Conservation (phyloP, 2,888 invertebrate species). For the Campaea margaritaria region DNA sequence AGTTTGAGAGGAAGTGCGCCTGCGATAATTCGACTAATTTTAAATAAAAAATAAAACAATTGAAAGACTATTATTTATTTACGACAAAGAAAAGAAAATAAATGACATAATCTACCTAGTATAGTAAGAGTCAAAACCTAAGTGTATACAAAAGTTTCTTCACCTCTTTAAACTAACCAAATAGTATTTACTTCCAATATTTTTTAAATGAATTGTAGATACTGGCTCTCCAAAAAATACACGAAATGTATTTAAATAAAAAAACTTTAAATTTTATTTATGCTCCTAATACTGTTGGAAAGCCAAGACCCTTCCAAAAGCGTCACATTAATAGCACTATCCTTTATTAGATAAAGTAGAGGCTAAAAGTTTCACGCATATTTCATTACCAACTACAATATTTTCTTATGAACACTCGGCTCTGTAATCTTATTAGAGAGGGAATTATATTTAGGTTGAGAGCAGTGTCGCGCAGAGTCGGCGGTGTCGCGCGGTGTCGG, state of each 20-base stretch:
- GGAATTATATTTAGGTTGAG: slow-evolving; percentile 79
- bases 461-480: slow-evolving; percentile 38
- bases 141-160: too few relatives aligned
- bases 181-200: too few relatives aligned
- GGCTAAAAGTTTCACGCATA: slow-evolving; percentile 50
- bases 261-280: not conserved
- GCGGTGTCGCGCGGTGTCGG: slow-evolving; percentile 72
- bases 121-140: too few relatives aligned
- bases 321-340: slow-evolving; percentile 22
- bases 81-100: too few relatives aligned
- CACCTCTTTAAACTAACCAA: too few relatives aligned
- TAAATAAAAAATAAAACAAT: too few relatives aligned
- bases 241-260: not conserved
- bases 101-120: too few relatives aligned
- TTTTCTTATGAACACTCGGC: slow-evolving; percentile 75
- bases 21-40: too few relatives aligned
- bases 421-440: slow-evolving; percentile 73
- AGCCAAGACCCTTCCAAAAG: slow-evolving; percentile 2
- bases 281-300: not conserved
- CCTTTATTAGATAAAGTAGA: slow-evolving; percentile 23
- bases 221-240: too few relatives aligned
- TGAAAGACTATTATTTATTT: too few relatives aligned
- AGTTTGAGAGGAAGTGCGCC: slow-evolving; percentile 12
- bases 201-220: too few relatives aligned
- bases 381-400: slow-evolving; percentile 64